Evolutionary conservation across 2,797 vertebrate genomes (phyloP).

Genomic region (Sorex maritimensis): DNA sequence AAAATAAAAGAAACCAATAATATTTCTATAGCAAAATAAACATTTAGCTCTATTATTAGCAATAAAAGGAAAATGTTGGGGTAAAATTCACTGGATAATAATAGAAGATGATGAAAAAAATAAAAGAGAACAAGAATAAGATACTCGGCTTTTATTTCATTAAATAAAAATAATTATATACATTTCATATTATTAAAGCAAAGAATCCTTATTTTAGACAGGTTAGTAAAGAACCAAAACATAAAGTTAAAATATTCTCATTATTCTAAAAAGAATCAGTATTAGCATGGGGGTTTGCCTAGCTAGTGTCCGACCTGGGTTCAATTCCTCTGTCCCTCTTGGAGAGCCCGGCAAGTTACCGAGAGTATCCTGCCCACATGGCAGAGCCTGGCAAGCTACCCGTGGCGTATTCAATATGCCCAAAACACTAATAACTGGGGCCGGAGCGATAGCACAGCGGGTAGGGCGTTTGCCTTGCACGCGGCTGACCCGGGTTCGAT

Average conservation of each 20-base stretch:
- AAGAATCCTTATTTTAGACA: conserved; percentile 40
- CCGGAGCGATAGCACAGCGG: too few species aligned
- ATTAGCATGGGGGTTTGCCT: neutral
- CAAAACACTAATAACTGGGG: too few species aligned
- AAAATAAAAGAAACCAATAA: conserved; percentile 1
- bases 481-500: too few species aligned
- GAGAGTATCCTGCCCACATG: too few species aligned
- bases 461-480: too few species aligned
- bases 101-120: neutral
- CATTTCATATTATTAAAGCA: conserved; percentile 38
- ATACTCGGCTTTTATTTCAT: conserved; percentile 56
- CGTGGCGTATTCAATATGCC: too few species aligned
- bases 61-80: conserved; percentile 41
- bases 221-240: conserved; percentile 47
- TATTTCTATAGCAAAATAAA: conserved; percentile 47
- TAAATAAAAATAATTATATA: conserved; percentile 19
- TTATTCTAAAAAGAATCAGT: conserved; percentile 38
- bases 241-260: conserved; percentile 32
- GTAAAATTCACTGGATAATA: conserved; percentile 58
- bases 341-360: too few species aligned
- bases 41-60: conserved; percentile 15
- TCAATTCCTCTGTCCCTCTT: too few species aligned
- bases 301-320: too few species aligned
- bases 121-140: conserved; percentile 37
- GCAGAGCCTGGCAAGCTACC: too few species aligned